These are phyloP conservation scores for Caenorhabditis angaria DNA, from an alignment of 2,888 invertebrate species.

Conservation along the genomic window DNA sequence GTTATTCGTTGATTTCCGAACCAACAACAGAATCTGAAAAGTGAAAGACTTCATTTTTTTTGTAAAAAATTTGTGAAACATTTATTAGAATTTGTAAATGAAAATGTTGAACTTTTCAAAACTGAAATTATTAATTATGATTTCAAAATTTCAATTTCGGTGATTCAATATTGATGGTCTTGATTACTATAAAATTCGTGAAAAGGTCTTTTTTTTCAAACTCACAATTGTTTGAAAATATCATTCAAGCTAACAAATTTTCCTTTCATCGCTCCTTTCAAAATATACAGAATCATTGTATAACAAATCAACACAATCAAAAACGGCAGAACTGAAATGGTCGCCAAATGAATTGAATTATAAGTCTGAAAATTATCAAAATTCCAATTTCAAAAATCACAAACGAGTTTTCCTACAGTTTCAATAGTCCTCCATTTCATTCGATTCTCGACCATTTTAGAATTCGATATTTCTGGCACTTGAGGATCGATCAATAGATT, in stretches of 20 bases:
- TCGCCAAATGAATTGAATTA: constrained; percentile 53
- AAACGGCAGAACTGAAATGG: constrained; percentile 54
- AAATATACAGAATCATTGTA: constrained; percentile 51
- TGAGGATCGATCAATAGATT: not conserved
- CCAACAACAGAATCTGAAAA: constrained; percentile 39
- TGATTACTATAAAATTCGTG: too few relatives aligned
- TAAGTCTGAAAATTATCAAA: constrained; percentile 23
- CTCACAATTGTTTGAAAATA: constrained; percentile 29
- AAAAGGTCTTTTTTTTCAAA: too few relatives aligned
- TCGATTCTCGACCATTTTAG: not conserved
- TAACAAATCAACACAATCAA: constrained; percentile 48
- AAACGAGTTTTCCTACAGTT: not conserved
- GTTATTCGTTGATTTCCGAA: constrained; percentile 10
- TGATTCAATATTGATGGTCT: too few relatives aligned
- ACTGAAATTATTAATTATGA: not conserved
- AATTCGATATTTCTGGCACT: not conserved
- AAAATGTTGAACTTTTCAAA: not conserved
- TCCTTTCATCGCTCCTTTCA: constrained; percentile 48
- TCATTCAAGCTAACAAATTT: constrained; percentile 35
- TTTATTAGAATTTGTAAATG: too few relatives aligned
- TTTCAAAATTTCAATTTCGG: too few relatives aligned
- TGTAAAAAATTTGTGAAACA: not conserved
- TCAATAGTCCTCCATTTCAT: not conserved
- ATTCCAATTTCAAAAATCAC: not conserved
- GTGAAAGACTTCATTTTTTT: too few relatives aligned